These are phyloP conservation scores for Pipistrellus pipistrellus DNA, from an alignment of 2,797 vertebrate genomes.

Conservation along the genomic window DNA sequence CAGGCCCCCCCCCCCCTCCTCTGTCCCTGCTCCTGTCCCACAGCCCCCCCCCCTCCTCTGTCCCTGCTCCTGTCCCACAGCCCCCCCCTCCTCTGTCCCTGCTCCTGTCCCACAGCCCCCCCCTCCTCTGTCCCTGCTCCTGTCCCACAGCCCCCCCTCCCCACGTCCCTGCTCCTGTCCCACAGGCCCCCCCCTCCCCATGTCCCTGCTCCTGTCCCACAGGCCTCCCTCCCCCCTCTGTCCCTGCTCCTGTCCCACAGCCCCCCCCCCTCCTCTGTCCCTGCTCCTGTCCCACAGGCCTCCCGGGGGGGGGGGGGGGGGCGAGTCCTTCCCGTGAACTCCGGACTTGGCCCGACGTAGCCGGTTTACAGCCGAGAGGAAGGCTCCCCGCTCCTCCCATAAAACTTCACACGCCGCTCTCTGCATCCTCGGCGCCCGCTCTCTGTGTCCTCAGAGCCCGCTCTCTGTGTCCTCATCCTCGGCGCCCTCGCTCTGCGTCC, in stretches of 20 bases:
- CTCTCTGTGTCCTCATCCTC: too few species aligned
- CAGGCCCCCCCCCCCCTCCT: background rate
- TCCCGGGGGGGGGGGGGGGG: too few species aligned
- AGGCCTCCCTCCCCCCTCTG: background rate
- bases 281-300: conserved; percentile 13
- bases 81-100: too few species aligned
- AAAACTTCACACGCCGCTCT: conserved; percentile 45
- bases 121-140: background rate
- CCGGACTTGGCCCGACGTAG: conserved; percentile 62
- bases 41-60: too few species aligned
- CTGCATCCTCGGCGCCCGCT: background rate
- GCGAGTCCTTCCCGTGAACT: conserved; percentile 48
- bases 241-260: background rate
- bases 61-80: background rate
- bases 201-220: background rate
- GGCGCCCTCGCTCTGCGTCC: background rate
- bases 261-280: background rate
- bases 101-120: too few species aligned
- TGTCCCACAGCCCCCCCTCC: background rate
- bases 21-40: too few species aligned
- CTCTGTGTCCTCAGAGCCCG: too few species aligned
- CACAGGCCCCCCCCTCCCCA: background rate
- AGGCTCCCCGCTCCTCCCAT: conserved; percentile 70
- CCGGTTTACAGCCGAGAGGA: conserved; percentile 27
- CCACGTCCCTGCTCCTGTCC: background rate